Evolutionary conservation across 2,113 vertebrate genomes (phyloP).

Genomic region (Lathamus discolor): DNA sequence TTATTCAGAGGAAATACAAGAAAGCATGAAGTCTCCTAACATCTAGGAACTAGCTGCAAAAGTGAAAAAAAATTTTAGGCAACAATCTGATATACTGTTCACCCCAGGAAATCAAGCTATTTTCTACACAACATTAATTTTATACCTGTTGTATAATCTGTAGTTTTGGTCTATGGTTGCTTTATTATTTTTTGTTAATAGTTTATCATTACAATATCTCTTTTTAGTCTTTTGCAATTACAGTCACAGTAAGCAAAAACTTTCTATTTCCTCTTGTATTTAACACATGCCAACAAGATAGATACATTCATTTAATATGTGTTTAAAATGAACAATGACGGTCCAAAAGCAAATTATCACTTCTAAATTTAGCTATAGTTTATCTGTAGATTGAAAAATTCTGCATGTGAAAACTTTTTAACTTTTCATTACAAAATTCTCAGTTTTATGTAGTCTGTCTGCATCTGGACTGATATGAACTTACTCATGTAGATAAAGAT

Average conservation of each 20-base stretch:
- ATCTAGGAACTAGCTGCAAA: background rate
- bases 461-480: background rate
- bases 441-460: background rate
- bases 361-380: background rate
- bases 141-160: background rate
- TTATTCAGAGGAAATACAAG: background rate
- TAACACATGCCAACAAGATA: background rate
- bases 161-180: background rate
- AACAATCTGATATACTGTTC: background rate
- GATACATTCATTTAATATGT: background rate
- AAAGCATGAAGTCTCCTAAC: background rate
- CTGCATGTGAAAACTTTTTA: background rate
- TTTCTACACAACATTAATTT: background rate
- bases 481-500: slow-evolving; percentile 24
- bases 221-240: background rate
- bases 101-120: background rate
- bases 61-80: background rate
- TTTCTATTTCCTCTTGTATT: background rate
- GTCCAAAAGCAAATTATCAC: background rate
- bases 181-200: background rate
- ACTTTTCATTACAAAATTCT: background rate
- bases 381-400: background rate
- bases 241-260: background rate
- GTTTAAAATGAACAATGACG: background rate
- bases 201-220: background rate